These are phyloP conservation scores for Melipona beecheii DNA, from an alignment of 2,888 invertebrate genomes.

Conservation along the genomic window DNA sequence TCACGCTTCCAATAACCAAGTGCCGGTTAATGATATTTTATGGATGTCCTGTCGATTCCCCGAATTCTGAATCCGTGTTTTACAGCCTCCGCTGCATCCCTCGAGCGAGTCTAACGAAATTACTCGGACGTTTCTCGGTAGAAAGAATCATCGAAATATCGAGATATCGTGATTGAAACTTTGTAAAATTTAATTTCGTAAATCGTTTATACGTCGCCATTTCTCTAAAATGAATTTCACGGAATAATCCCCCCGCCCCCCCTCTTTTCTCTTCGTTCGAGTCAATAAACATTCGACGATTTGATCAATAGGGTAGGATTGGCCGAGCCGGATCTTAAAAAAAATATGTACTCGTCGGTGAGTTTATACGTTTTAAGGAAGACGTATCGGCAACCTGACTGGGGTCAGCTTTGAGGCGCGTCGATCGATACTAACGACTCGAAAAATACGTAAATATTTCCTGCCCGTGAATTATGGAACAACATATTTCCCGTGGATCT, in stretches of 20 bases:
- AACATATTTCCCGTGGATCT: neutral
- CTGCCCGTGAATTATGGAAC: conserved; percentile 15
- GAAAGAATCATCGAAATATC: too few species aligned
- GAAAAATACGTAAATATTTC: conserved; percentile 29
- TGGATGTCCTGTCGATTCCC: conserved; percentile 17
- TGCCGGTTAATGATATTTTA: conserved; percentile 57
- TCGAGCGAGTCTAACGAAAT: too few species aligned
- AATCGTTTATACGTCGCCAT: too few species aligned
- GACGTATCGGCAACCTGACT: neutral
- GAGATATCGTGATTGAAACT: too few species aligned
- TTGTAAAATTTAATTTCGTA: too few species aligned
- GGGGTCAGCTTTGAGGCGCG: neutral
- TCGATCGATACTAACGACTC: conserved; percentile 43
- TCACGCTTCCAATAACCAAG: conserved; percentile 25
- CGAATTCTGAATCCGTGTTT: neutral
- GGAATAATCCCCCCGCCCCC: neutral
- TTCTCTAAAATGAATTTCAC: neutral
- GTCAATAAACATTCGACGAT: conserved; percentile 12
- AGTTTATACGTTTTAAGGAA: conserved; percentile 25
- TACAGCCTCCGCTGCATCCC: neutral
- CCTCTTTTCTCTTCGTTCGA: neutral
- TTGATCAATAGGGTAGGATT: conserved; percentile 59
- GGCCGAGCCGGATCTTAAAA: conserved; percentile 57
- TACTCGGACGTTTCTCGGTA: too few species aligned
- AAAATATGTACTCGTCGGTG: neutral